Percentiles rank a stretch among this genome's conserved stretches.
Evolutionary conservation across 2,797 vertebrate genomes (phyloP).

Genomic region (Anomalospiza imberbis): DNA sequence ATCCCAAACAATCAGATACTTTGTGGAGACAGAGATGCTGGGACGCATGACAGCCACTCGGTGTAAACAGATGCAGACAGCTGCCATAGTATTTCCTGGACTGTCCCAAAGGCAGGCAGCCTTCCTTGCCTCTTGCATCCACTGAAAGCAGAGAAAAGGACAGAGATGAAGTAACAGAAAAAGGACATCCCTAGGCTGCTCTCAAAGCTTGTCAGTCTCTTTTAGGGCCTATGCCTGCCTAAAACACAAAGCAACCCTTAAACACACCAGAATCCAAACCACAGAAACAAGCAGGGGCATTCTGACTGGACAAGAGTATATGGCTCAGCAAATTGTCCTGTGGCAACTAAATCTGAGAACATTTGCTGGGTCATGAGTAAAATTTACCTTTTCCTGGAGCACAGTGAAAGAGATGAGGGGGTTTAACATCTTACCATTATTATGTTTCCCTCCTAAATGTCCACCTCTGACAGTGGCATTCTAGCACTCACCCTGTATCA

Average conservation of each 20-base stretch:
- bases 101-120: not conserved
- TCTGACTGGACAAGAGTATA: not conserved
- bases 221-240: not conserved
- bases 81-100: not conserved
- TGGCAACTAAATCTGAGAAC: not conserved
- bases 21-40: not conserved
- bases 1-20: not conserved
- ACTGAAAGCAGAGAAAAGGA: not conserved
- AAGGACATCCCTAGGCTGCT: not conserved
- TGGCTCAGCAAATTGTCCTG: not conserved
- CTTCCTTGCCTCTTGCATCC: not conserved
- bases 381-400: not conserved
- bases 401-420: not conserved
- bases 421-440: not conserved
- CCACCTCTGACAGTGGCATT: not conserved
- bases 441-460: not conserved
- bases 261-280: not conserved
- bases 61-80: not conserved
- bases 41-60: fast-evolving
- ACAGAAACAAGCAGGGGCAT: not conserved
- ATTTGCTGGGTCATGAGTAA: not conserved
- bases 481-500: not conserved
- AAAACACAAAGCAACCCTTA: not conserved
- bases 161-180: not conserved
- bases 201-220: not conserved